Conservation (phyloP, 2,113 vertebrate species). For the Gorilla gorilla region DNA sequence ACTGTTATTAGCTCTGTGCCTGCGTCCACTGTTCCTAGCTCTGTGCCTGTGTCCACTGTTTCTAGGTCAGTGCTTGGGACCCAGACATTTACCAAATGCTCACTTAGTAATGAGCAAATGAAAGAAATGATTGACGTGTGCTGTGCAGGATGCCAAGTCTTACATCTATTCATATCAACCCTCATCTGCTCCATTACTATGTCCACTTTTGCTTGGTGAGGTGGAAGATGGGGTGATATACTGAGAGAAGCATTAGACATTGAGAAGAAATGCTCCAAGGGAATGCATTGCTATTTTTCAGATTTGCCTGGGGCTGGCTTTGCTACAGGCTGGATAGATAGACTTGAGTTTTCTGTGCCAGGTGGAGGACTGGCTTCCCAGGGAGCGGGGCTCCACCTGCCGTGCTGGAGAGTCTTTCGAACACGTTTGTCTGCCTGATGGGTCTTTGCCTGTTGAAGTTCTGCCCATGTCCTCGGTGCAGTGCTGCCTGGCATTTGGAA, state of each 20-base stretch:
- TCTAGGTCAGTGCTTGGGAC: not conserved
- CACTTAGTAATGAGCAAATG: not conserved
- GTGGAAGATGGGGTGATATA: not conserved
- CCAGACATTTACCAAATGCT: not conserved
- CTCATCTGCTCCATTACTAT: not conserved
- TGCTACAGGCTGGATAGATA: not conserved
- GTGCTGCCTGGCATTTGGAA: conserved; percentile 36
- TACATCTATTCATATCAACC: not conserved
- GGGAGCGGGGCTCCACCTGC: not conserved
- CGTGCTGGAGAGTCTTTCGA: not conserved
- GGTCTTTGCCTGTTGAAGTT: not conserved
- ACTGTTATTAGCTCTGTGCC: not conserved
- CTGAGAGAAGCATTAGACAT: fast-evolving
- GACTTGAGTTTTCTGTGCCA: not conserved
- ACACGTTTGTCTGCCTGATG: not conserved
- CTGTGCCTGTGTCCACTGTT: not conserved
- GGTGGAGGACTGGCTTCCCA: not conserved
- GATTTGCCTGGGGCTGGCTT: not conserved
- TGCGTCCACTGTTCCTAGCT: too few species aligned
- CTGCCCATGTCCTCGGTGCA: not conserved
- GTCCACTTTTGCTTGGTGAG: not conserved
- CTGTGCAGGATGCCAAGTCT: not conserved
- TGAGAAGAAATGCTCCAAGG: fast-evolving
- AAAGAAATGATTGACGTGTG: not conserved
- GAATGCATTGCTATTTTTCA: not conserved